phyloP scores from a whole-genome alignment of 2,797 vertebrate genomes.

The Lacerta bilineata region DNA sequence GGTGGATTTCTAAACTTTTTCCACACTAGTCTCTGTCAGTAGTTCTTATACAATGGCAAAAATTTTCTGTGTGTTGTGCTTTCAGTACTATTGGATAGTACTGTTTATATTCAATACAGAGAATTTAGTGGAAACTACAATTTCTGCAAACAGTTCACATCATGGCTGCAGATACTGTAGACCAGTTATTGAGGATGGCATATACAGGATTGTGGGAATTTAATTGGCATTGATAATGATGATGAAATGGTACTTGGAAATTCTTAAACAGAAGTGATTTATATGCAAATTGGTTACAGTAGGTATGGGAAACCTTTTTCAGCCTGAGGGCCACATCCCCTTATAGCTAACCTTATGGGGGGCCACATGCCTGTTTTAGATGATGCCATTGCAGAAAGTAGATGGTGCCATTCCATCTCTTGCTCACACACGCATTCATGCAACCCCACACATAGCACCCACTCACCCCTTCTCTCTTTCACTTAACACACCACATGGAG shows the following conservation, averaged over 20 bases:
- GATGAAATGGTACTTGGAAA: not conserved
- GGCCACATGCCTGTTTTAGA: too few relatives aligned
- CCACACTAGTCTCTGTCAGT: not conserved
- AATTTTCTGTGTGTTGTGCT: too few relatives aligned
- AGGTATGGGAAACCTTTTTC: not conserved
- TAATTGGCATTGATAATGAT: not conserved
- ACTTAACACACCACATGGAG: too few relatives aligned
- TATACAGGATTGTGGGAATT: conserved; percentile 6
- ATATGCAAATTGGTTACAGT: not conserved
- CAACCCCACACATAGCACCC: too few relatives aligned
- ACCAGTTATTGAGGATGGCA: not conserved
- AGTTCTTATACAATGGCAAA: not conserved
- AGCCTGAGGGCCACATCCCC: too few relatives aligned
- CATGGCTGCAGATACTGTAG: not conserved
- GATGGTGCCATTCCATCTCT: too few relatives aligned
- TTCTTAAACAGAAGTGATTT: not conserved
- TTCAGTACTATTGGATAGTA: not conserved
- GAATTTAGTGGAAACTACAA: not conserved
- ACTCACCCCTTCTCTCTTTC: too few relatives aligned
- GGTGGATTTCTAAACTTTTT: not conserved
- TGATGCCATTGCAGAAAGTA: too few relatives aligned
- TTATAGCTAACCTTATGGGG: too few relatives aligned
- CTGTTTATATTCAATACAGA: not conserved
- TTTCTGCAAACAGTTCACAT: not conserved
- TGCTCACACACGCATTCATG: too few relatives aligned